These are phyloP conservation scores for Amblyteles armatorius DNA, from an alignment of 2,888 invertebrate species.

Conservation along the genomic window DNA sequence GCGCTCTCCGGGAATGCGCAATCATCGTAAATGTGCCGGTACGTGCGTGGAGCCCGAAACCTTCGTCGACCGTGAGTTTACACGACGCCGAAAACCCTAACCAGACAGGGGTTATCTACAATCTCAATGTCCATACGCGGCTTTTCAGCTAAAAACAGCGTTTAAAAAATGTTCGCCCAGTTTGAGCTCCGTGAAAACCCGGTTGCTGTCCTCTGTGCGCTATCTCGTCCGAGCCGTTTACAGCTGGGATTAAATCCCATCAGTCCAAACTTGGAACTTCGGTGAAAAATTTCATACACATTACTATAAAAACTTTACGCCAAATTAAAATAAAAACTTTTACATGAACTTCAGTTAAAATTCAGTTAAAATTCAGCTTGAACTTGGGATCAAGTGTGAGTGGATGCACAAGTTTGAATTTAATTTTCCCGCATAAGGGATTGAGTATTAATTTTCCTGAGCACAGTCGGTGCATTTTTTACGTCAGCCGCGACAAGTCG, in stretches of 20 bases:
- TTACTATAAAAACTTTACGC: background rate
- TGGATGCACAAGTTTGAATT: background rate
- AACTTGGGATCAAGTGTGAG: background rate
- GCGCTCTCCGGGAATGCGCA: slow-evolving; percentile 2
- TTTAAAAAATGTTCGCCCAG: slow-evolving; percentile 26
- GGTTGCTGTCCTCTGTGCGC: background rate
- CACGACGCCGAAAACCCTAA: slow-evolving; percentile 50
- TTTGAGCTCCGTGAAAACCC: slow-evolving; percentile 12
- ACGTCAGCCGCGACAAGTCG: background rate
- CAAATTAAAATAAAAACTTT: background rate
- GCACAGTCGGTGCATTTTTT: background rate
- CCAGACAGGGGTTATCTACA: slow-evolving; percentile 53
- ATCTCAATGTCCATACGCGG: slow-evolving; percentile 59
- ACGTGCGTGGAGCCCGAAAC: slow-evolving; percentile 39
- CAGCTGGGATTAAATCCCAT: background rate
- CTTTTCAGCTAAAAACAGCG: slow-evolving; percentile 33
- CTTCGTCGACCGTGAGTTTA: slow-evolving; percentile 58
- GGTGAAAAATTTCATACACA: background rate
- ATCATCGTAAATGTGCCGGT: slow-evolving; percentile 42
- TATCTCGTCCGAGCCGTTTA: background rate
- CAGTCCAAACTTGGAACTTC: background rate
- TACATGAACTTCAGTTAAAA: background rate
- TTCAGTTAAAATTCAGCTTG: background rate
- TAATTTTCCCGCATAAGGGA: background rate
- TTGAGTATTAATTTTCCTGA: background rate